Percentiles rank a stretch among this genome's conserved stretches.
phyloP scores from a whole-genome alignment of 2,888 invertebrate species.

The Fragum whitleyi region DNA sequence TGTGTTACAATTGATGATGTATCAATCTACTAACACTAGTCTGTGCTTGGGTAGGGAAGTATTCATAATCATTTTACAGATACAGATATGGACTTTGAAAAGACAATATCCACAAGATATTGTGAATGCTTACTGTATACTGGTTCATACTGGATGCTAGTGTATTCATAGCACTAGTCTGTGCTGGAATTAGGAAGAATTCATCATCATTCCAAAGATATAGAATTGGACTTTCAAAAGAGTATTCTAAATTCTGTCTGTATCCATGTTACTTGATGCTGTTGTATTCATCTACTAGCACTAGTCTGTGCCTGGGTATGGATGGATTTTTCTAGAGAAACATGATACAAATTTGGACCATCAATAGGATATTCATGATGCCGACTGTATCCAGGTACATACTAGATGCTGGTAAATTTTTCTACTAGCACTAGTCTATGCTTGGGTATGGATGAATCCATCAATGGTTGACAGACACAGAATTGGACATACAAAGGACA shows the following conservation, averaged over 20 bases:
- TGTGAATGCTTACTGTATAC: too few relatives aligned
- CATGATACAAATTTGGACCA: background rate
- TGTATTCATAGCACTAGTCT: slow-evolving; percentile 1
- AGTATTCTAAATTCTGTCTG: too few relatives aligned
- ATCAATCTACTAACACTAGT: too few relatives aligned
- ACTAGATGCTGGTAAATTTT: background rate
- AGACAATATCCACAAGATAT: too few relatives aligned
- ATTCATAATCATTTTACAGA: too few relatives aligned
- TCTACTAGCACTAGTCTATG: background rate
- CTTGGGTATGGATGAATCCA: too few relatives aligned
- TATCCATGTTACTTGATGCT: too few relatives aligned
- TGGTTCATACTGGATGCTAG: slow-evolving; percentile 1
- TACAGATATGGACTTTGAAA: too few relatives aligned
- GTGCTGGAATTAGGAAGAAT: background rate
- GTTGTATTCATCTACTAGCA: background rate
- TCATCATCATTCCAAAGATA: background rate
- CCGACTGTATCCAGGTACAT: background rate
- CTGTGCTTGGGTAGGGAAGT: too few relatives aligned
- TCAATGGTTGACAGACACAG: too few relatives aligned
- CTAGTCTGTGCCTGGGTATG: background rate
- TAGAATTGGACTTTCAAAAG: background rate
- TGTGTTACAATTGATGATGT: too few relatives aligned
- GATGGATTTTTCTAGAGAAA: background rate
- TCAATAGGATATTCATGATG: background rate
- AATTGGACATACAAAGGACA: too few relatives aligned